Percentiles rank a stretch among this genome's conserved stretches.
Evolutionary conservation across 2,113 vertebrate species (phyloP).

Genomic region (Gallinago undulata): DNA sequence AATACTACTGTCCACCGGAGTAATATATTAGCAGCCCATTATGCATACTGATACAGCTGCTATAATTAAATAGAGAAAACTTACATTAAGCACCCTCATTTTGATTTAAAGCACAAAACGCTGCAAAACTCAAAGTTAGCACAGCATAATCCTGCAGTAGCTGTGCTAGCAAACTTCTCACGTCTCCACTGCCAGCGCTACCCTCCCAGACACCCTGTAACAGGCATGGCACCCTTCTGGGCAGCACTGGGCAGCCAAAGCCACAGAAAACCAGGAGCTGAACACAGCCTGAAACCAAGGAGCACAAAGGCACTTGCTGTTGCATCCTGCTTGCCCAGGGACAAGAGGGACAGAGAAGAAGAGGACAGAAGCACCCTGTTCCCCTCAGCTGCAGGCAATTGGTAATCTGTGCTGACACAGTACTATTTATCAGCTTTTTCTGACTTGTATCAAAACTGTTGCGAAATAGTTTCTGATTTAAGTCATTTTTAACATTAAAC

Average conservation of each 20-base stretch:
- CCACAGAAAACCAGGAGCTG: neutral
- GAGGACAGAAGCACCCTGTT: neutral
- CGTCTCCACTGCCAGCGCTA: neutral
- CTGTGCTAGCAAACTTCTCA: neutral
- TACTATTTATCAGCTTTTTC: neutral
- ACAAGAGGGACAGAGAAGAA: neutral
- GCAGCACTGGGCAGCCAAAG: neutral
- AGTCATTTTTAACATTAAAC: neutral
- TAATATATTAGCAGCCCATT: constrained; percentile 53
- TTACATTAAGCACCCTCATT: neutral
- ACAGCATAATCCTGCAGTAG: neutral
- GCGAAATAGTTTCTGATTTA: neutral
- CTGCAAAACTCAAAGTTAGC: neutral
- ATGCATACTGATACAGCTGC: constrained; percentile 2
- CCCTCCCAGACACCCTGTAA: neutral
- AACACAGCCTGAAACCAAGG: neutral
- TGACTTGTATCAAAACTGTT: neutral
- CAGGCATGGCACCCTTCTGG: neutral
- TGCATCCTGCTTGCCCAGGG: neutral
- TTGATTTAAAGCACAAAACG: constrained; percentile 33
- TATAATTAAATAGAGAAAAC: constrained; percentile 48
- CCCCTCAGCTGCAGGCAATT: neutral
- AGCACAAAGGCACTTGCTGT: neutral
- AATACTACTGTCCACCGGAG: neutral
- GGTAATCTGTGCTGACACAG: neutral